phyloP scores from a whole-genome alignment of 2,888 invertebrate genomes.

The Meiosimyza platycephala region DNA sequence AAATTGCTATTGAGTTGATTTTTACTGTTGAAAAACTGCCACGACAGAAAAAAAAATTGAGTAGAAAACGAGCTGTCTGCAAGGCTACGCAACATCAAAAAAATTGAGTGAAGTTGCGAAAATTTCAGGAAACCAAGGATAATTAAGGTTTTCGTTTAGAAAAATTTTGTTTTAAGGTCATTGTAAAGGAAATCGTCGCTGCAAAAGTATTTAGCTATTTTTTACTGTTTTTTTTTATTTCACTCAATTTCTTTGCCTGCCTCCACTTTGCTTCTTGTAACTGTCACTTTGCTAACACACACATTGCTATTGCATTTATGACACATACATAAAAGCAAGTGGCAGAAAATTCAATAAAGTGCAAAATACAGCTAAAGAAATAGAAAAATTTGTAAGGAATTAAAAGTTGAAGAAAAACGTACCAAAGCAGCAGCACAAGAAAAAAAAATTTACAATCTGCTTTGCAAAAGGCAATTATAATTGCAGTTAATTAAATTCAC shows the following conservation, averaged over 20 bases:
- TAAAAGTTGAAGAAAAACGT: conserved; percentile 25
- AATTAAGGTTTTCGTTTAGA: conserved; percentile 28
- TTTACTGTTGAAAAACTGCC: conserved; percentile 34
- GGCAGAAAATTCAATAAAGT: conserved; percentile 40
- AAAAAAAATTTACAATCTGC: conserved; percentile 4
- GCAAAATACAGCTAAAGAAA: conserved; percentile 33
- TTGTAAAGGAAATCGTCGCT: background rate
- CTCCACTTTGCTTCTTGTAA: background rate
- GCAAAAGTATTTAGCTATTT: no score
- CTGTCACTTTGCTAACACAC: conserved; percentile 31
- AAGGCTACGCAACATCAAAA: no score
- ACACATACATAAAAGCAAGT: conserved; percentile 17
- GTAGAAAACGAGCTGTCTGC: background rate
- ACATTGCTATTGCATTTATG: background rate
- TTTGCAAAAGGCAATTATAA: conserved; percentile 18
- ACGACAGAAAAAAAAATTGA: conserved; percentile 28
- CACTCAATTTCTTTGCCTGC: background rate
- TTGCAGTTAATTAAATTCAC: background rate
- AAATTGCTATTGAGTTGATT: background rate
- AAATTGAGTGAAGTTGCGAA: no score
- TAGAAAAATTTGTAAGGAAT: conserved; percentile 13
- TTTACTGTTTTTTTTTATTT: conserved; percentile 2
- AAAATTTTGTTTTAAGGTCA: background rate
- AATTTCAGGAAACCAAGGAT: no score
- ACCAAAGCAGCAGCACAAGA: conserved; percentile 27